Evolutionary conservation across 2,797 vertebrate genomes (phyloP), one percentile per base, ranked within the genome.

Genomic region (Mus minutoides): DNA sequence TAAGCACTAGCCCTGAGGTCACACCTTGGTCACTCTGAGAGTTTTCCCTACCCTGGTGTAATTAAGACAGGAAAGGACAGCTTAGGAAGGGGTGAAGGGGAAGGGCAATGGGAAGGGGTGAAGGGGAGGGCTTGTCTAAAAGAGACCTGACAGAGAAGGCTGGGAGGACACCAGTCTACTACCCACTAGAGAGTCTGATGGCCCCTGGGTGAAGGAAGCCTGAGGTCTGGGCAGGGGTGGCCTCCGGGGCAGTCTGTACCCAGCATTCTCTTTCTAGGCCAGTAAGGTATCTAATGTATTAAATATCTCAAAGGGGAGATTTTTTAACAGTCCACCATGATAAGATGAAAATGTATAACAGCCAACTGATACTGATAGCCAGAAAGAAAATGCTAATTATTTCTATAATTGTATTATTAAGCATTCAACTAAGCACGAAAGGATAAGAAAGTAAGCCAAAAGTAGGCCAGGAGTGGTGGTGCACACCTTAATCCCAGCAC

Each of bases 381-480:
- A 73, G 88, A 76, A 89, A 96, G 64, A 92, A 90, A 90, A 29
- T n/a, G 13, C 46, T 43, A 5, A 49, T 69, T 54, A 75, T 75
- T 62, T 16, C 49, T 80, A 8, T 29, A 89, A 73, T 54, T 24
- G 16, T 43, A 84, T 31, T 60, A 91, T 24, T 24, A 91, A 80
- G 80, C 69, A 96, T 84, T 71, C 40, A 49, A 26, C 78, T 34
- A 71, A 37, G 60, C 34, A 37, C 58, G 17, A 46, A 9, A 62
- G 31, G 34, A 37, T 37, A 62, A 29, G 31, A 80, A 92, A 89
- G 52, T 49, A 46, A 90, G 60, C 75, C 40, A 52, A 37, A 86
- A 71, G 49, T 56, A 14, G 85, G 64, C 13, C 31, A 69, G 62
- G 62, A 46, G 21, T 52, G 31, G 21, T 86, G 31, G 31, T 3